Evolutionary conservation across 92 coral and sea anemone genomes (phyloP).

Genomic region (Epizoanthus scotinus): DNA sequence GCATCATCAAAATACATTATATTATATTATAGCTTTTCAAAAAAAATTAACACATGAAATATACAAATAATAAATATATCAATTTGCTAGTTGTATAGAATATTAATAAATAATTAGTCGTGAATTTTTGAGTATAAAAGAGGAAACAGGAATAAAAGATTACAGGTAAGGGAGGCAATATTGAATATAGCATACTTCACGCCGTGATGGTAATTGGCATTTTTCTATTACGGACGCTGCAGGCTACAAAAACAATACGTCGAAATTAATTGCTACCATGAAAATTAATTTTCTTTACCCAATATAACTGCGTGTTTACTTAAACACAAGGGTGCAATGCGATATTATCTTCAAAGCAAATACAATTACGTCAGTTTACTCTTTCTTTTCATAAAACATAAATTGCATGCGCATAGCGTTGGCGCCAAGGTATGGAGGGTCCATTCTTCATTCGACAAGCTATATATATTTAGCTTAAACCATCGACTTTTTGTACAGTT

Average conservation of each 20-base stretch:
- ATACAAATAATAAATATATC: no score
- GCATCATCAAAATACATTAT: no score
- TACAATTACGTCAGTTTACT: not conserved
- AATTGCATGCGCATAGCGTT: not conserved
- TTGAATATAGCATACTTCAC: not conserved
- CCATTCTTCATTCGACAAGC: not conserved
- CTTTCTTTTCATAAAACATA: not conserved
- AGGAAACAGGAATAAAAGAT: no score
- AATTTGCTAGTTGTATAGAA: no score
- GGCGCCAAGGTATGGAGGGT: not conserved
- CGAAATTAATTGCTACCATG: not conserved
- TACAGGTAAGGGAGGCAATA: no score
- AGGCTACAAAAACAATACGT: not conserved
- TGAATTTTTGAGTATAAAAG: no score
- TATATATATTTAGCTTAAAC: no score
- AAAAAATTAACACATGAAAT: no score
- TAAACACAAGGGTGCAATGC: not conserved
- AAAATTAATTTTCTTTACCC: not conserved
- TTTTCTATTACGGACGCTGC: not conserved
- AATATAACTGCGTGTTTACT: not conserved
- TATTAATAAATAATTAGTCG: no score
- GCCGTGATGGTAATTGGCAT: not conserved
- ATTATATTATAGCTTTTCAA: no score
- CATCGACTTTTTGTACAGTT: not conserved
- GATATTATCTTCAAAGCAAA: no score